Percentiles rank a stretch among this genome's conserved stretches.
These are phyloP conservation scores for Cactoblastis cactorum DNA, from an alignment of 2,888 invertebrate species.

Conservation along the genomic window DNA sequence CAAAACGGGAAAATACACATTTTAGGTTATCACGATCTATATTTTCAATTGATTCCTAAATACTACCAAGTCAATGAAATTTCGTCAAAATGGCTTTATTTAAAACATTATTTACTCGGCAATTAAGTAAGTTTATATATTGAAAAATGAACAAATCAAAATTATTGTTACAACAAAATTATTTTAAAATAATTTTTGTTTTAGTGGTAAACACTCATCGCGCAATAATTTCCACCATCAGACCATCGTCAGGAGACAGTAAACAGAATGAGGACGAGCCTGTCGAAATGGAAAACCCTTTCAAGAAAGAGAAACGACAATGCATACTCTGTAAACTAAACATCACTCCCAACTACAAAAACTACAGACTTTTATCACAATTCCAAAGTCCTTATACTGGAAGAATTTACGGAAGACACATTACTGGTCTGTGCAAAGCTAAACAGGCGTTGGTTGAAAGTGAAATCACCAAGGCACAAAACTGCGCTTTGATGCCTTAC, in stretches of 20 bases:
- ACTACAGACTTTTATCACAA: conserved; percentile 93
- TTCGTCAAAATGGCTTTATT: conserved; percentile 40
- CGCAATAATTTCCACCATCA: conserved; percentile 29
- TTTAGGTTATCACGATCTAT: no score
- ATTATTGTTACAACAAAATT: no score
- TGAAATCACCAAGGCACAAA: conserved; percentile 87
- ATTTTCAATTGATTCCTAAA: no score
- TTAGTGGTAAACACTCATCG: conserved; percentile 43
- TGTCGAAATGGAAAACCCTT: conserved; percentile 88
- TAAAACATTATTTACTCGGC: conserved; percentile 40
- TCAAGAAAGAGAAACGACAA: conserved; percentile 82
- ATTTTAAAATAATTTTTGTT: no score
- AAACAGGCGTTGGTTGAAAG: conserved; percentile 87
- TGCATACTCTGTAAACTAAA: conserved; percentile 92
- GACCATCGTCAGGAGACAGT: conserved; percentile 37
- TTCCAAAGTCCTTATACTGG: conserved; percentile 98
- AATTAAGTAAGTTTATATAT: conserved; percentile 39
- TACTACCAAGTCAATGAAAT: no score
- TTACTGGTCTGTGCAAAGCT: conserved; percentile 93
- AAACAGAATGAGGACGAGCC: conserved; percentile 59
- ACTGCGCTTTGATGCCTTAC: conserved; percentile 89
- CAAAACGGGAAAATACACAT: no score
- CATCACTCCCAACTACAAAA: conserved; percentile 93
- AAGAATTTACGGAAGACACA: conserved; percentile 92
- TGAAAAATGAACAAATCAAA: neutral